Evolutionary conservation across 37 sponge, comb jelly and placozoan species (phyloP), one percentile per base, ranked within the genome.

Genomic region (Crambe crambe): DNA sequence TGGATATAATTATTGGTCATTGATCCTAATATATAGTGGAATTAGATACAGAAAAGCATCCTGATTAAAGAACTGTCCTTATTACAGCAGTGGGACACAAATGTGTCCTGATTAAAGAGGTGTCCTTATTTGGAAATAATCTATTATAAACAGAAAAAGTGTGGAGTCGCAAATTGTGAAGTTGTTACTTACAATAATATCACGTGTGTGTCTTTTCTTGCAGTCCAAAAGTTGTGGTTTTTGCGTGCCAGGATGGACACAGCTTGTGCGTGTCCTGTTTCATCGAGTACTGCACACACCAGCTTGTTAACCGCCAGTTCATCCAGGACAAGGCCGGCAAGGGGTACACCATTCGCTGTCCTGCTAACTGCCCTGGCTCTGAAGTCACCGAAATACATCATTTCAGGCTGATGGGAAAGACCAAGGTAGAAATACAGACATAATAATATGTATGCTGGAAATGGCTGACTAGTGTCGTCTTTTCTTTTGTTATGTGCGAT

Each of bases 321-420:
- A 80, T 83, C 15, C 83, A 91, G 70, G 70, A 90, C 37, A 47
- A 67, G 2, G 22, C 23, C 1, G 27, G 37, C 32, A 63, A 41
- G 20, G 95, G 98, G 70, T 94, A 94, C 64, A 97, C 93, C 38
- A 32, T 94, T 0, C 73, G 72, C 0, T 97, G 98, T 43, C 98
- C 98, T 42, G 86, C 77, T 68, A 35, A 66, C 2, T 92, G 93
- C 43, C 83, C 62, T 9, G 87, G 84, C 20, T 92, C 93, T 27
- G 70, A 83, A 31, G 72, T 92, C 34, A 80, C 58, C 4, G 93
- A 92, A 60, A 80, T 68, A 25, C 93, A 92, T 75, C 93, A 92
- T 57, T 92, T 92, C 58, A 41, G 86, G 70, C 20, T 92, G 31
- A 25, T 92, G 44, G 90, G 90, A 35, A 58, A 57, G 26, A 77